These are phyloP conservation scores for Drosophila suzukii DNA, from an alignment of 1,140 invertebrate genomes.

Conservation along the genomic window DNA sequence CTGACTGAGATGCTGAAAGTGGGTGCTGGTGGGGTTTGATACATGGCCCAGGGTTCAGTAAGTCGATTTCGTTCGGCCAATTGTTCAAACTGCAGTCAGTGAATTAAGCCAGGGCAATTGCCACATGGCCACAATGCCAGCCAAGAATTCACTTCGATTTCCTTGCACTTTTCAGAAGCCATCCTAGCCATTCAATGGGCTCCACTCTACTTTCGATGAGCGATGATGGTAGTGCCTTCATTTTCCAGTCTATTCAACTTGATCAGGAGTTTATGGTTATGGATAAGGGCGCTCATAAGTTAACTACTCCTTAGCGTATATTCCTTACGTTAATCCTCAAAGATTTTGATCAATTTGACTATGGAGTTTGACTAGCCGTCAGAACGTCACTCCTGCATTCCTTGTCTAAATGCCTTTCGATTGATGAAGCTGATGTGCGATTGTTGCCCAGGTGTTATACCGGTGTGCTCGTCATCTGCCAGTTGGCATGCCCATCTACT, in stretches of 20 bases:
- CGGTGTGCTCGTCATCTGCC: constrained; percentile 9
- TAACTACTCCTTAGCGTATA: background rate
- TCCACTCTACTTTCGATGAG: background rate
- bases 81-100: constrained; percentile 29
- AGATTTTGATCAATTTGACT: background rate
- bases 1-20: constrained; percentile 23
- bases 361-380: background rate
- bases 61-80: constrained; percentile 52
- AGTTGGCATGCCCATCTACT: constrained; percentile 25
- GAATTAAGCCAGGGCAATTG: constrained; percentile 33
- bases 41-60: constrained; percentile 49
- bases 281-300: background rate
- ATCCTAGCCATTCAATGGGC: background rate
- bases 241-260: background rate
- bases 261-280: background rate
- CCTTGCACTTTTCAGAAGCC: constrained; percentile 8
- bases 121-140: background rate
- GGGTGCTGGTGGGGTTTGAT: constrained; percentile 24
- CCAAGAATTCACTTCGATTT: constrained; percentile 26
- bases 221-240: background rate
- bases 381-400: background rate
- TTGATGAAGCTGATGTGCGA: constrained; percentile 11
- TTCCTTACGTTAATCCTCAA: background rate
- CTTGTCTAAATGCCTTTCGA: constrained; percentile 7
- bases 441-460: constrained; percentile 16